Evolutionary conservation across 1,140 invertebrate genomes (phyloP).

Genomic region (Zaprionus inermis): DNA sequence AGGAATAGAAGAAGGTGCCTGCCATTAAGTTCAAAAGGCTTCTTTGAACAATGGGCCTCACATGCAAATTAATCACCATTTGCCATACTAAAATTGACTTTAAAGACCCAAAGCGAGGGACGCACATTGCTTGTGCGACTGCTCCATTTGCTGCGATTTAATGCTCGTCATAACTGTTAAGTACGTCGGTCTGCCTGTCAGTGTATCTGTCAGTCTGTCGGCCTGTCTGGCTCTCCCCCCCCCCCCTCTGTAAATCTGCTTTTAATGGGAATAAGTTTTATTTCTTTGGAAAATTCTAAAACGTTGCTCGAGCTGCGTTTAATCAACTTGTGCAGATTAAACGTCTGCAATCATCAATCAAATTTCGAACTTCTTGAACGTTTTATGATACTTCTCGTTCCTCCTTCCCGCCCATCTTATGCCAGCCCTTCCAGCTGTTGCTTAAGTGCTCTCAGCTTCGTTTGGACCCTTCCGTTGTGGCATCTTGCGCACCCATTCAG

Average conservation of each 20-base stretch:
- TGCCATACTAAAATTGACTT: slow-evolving; percentile 1
- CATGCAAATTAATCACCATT: slow-evolving; percentile 9
- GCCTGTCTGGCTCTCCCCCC: neutral
- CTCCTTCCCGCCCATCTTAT: neutral
- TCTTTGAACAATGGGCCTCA: neutral
- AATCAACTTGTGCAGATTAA: neutral
- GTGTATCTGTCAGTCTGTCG: neutral
- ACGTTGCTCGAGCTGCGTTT: neutral
- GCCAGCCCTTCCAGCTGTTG: neutral
- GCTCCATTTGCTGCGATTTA: neutral
- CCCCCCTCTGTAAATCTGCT: neutral
- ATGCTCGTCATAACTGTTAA: neutral
- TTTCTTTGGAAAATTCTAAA: neutral
- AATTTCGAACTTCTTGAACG: neutral
- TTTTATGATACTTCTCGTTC: neutral
- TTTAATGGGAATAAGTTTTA: neutral
- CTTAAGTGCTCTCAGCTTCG: slow-evolving; percentile 1
- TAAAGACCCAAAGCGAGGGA: neutral
- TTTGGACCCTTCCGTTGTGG: neutral
- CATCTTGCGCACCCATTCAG: neutral
- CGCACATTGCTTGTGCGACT: neutral
- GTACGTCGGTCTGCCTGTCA: neutral
- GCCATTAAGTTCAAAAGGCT: neutral
- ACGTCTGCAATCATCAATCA: slow-evolving; percentile 5
- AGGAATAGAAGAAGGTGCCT: neutral